Conservation (phyloP, 2,888 invertebrate genomes). For the Stomorhina lunata region DNA sequence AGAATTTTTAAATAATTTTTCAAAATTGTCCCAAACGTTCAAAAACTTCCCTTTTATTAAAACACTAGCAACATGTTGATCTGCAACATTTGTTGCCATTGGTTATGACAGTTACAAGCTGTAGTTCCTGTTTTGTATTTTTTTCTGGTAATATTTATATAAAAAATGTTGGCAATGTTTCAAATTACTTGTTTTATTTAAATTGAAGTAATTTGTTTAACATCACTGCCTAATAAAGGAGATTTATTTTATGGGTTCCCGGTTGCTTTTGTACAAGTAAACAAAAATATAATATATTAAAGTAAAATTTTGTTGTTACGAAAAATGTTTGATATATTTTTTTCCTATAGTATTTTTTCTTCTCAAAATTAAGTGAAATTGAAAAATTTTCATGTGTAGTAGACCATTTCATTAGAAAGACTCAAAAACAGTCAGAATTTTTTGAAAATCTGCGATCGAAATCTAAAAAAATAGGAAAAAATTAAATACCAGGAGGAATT, state of each 20-base stretch:
- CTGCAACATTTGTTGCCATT: neutral
- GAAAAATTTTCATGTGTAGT: too few species aligned
- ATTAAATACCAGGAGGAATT: neutral
- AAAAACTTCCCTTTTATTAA: too few species aligned
- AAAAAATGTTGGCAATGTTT: neutral
- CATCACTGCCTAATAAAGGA: neutral
- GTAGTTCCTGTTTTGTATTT: slow-evolving; percentile 2
- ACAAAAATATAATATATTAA: too few species aligned
- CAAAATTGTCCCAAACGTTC: too few species aligned
- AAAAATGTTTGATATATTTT: too few species aligned
- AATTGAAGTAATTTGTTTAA: slow-evolving; percentile 21
- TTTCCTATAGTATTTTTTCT: too few species aligned
- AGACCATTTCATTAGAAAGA: too few species aligned
- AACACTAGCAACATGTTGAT: slow-evolving; percentile 8
- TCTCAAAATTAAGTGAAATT: too few species aligned
- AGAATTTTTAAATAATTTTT: too few species aligned
- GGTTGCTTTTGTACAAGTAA: neutral
- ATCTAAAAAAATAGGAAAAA: neutral
- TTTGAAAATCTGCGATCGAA: neutral
- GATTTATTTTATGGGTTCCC: neutral
- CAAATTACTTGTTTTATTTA: slow-evolving; percentile 13
- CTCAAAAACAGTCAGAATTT: too few species aligned
- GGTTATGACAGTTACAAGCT: neutral
- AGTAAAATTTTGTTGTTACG: too few species aligned
- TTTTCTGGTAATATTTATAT: neutral